phyloP scores from a whole-genome alignment of 2,888 invertebrate species.

The Cheilosia soror region DNA sequence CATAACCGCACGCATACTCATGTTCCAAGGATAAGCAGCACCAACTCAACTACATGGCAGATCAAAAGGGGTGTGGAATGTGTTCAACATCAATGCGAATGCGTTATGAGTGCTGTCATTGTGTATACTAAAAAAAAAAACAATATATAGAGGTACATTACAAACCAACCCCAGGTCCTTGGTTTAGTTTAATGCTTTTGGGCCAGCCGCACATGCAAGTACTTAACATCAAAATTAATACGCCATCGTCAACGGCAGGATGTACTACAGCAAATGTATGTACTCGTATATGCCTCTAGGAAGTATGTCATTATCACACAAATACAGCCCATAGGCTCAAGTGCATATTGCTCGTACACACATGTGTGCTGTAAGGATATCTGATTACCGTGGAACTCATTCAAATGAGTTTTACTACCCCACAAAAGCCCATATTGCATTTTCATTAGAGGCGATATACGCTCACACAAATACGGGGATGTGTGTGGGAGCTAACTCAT shows the following conservation, averaged over 20 bases:
- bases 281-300: conserved; percentile 42
- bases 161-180: conserved; percentile 39
- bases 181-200: conserved; percentile 61
- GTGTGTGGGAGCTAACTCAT: conserved; percentile 22
- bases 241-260: conserved; percentile 61
- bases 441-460: conserved; percentile 49
- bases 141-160: not conserved
- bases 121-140: conserved; percentile 37
- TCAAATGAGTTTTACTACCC: conserved; percentile 70
- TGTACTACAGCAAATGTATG: not conserved
- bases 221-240: conserved; percentile 74
- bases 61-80: conserved; percentile 71
- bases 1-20: conserved; percentile 41
- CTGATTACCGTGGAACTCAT: conserved; percentile 43
- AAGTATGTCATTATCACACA: conserved; percentile 71
- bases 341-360: conserved; percentile 27
- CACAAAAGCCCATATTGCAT: conserved; percentile 67
- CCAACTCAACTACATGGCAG: conserved; percentile 37
- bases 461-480: conserved; percentile 21
- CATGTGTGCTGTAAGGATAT: conserved; percentile 36
- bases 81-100: conserved; percentile 69
- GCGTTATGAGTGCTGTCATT: conserved; percentile 70
- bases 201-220: conserved; percentile 65
- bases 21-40: conserved; percentile 48
- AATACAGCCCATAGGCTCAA: conserved; percentile 31